Conservation (phyloP, 2,113 vertebrate genomes). For the Poeciliopsis retropinna region DNA sequence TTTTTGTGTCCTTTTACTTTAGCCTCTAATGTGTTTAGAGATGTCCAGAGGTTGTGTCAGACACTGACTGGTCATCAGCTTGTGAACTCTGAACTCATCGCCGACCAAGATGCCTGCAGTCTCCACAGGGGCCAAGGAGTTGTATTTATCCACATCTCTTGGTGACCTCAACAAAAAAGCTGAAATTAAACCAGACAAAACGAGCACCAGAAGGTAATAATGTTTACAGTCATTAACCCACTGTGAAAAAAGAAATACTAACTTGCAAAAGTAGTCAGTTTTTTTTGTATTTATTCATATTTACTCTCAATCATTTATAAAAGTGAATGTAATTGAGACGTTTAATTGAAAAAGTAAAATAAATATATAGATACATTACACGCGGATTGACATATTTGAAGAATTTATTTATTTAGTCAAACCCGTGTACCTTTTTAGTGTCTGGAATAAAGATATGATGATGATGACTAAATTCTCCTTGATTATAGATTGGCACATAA, state of each 20-base stretch:
- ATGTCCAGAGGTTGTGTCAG: constrained; percentile 56
- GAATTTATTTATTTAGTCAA: too few species aligned
- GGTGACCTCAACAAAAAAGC: constrained; percentile 97
- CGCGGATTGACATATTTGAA: too few species aligned
- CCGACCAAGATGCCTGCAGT: constrained; percentile 92
- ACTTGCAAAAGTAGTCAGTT: too few species aligned
- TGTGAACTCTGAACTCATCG: constrained; percentile 47
- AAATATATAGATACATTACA: too few species aligned
- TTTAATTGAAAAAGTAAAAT: too few species aligned
- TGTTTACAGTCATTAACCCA: background rate
- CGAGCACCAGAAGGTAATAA: constrained; percentile 86
- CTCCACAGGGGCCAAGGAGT: constrained; percentile 89
- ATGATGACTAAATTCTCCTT: too few species aligned
- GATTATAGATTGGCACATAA: too few species aligned
- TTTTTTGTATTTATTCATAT: too few species aligned
- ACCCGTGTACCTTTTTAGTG: too few species aligned
- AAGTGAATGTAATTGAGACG: too few species aligned
- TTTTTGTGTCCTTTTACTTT: background rate
- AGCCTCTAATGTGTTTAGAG: constrained; percentile 49
- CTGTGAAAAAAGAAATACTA: background rate
- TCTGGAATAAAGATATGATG: too few species aligned
- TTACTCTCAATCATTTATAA: too few species aligned
- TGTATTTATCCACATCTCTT: constrained; percentile 92
- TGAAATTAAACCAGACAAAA: constrained; percentile 92
- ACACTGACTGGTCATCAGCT: constrained; percentile 28